phyloP scores from a whole-genome alignment of 2,797 vertebrate species.

The Acrossocheilus wenchowensis region DNA sequence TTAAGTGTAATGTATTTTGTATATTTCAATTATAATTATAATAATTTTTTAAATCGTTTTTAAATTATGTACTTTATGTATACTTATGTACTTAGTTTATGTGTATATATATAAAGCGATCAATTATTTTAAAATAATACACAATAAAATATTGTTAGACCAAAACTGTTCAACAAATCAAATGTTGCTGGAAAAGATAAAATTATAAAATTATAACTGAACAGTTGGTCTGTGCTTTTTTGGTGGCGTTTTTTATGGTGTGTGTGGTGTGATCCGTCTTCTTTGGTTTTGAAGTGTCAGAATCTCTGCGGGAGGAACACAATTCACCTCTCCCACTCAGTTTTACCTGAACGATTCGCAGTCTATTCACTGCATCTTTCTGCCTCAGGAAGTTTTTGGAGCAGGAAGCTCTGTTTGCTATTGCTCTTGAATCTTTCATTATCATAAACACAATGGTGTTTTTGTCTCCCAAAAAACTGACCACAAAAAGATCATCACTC shows the following conservation, averaged over 20 bases:
- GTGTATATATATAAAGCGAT: background rate
- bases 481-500: background rate
- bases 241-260: constrained; percentile 35
- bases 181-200: background rate
- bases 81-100: background rate
- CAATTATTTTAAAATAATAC: background rate
- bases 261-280: constrained; percentile 46
- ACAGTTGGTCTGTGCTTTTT: constrained; percentile 25
- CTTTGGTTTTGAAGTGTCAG: constrained; percentile 57
- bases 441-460: background rate
- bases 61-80: too few species aligned
- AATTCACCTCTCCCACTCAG: constrained; percentile 54
- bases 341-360: constrained; percentile 54
- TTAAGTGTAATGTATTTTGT: background rate
- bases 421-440: background rate
- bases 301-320: constrained; percentile 48
- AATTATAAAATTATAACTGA: constrained; percentile 28
- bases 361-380: constrained; percentile 29
- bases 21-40: background rate
- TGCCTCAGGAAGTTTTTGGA: constrained; percentile 39
- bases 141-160: background rate
- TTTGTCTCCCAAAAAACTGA: background rate
- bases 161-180: background rate
- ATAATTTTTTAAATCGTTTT: background rate
- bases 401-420: constrained; percentile 1